Base-by-base conservation (phyloP, 2,888 invertebrate species). In the Itoplectis maculator region DNA sequence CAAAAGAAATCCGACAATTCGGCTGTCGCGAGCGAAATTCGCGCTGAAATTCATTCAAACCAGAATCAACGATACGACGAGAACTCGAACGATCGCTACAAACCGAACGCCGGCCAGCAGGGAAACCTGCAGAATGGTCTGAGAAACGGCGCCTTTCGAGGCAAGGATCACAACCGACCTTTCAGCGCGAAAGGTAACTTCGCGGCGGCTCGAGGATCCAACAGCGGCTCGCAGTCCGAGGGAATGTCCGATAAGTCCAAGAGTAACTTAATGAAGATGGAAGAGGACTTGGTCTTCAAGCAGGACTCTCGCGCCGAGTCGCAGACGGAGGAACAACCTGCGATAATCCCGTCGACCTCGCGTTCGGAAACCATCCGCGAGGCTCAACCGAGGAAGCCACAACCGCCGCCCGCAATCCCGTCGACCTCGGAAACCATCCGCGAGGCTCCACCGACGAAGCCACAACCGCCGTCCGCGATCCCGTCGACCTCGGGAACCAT, bases 261-360 rank as follows among this genome's bases (percentile, higher is more conserved):
- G 15, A 11, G 13, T 0, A 66, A 78, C 63, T 35, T 68, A n/a
- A 29, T 61, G 18, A 68, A 81, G 42, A 59, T 63, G 20, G 78
- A 73, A 2, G n/a, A 74, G 8, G 68, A 81, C 2, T 23, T 74
- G 13, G 59, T 18, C 4, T 81, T 81, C n/a, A 35, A 29, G 40
- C 42, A 18, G 15, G 65, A 70, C 18, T 9, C 56, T 15, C 73
- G 76, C 7, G 18, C 29, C 9, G 23, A 49, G 8, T 11, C 1
- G 2, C 35, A 42, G 9, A 7, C n/a, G 2, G 15, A 23, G 23
- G 68, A 72, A 69, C 35, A 51, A 23, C 6, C n/a, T 6, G 8
- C 56, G n/a, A n/a, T n/a, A n/a, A n/a, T n/a, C n/a, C n/a, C n/a
- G n/a, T n/a, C n/a, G n/a, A n/a, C n/a, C n/a, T n/a, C n/a, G n/a